These are phyloP conservation scores for Coelinius sp. DNA, from an alignment of 2,888 invertebrate genomes.

Conservation along the genomic window DNA sequence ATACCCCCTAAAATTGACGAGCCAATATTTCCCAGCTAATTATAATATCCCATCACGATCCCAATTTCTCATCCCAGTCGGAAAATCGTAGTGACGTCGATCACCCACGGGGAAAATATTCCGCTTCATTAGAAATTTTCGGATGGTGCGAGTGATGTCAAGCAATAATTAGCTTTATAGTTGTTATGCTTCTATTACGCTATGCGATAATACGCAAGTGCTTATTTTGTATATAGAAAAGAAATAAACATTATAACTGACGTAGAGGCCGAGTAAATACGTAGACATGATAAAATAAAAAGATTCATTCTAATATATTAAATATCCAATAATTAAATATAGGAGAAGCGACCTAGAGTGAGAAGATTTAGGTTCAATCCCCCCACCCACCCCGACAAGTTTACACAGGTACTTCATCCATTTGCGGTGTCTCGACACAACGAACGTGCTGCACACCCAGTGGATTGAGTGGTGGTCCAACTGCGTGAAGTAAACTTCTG, in stretches of 20 bases:
- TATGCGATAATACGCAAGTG: constrained; percentile 23
- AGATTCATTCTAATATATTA: neutral
- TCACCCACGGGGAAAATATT: constrained; percentile 41
- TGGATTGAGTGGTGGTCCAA: constrained; percentile 18
- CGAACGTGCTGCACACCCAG: constrained; percentile 1
- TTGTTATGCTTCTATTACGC: constrained; percentile 10
- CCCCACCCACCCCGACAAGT: neutral
- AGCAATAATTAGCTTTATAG: constrained; percentile 12
- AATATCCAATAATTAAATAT: neutral
- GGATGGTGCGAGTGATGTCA: constrained; percentile 25
- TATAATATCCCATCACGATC: constrained; percentile 40
- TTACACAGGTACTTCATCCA: constrained; percentile 17
- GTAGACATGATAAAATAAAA: neutral
- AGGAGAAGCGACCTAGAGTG: neutral
- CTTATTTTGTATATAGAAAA: neutral
- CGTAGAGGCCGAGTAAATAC: constrained; percentile 14
- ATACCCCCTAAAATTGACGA: constrained; percentile 42
- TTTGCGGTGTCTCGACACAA: constrained; percentile 2
- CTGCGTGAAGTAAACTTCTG: constrained; percentile 16
- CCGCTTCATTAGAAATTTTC: constrained; percentile 44
- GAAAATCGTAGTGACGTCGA: constrained; percentile 34
- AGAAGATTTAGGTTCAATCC: neutral
- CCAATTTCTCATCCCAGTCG: constrained; percentile 31
- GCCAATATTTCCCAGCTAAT: constrained; percentile 45
- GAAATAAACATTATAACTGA: neutral